Base-by-base conservation (phyloP, 2,797 vertebrate genomes). In the Trachops cirrhosus region DNA sequence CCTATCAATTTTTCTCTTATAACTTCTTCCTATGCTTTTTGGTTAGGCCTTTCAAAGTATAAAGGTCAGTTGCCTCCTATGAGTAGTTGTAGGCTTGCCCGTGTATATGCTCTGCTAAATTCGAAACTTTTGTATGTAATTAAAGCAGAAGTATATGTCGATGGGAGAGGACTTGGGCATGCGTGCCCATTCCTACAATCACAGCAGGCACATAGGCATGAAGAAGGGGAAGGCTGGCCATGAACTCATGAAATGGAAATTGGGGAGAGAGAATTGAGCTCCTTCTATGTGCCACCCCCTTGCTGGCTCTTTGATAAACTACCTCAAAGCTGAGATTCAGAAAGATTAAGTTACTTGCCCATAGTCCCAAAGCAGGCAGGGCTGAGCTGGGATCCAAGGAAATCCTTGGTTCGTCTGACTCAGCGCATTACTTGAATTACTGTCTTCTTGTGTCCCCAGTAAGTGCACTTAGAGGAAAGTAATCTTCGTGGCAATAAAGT, bases 41-140 rank as follows among this genome's bases (percentile, higher is more conserved):
- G 46, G 32, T 50, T 86, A 39, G n/a, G 6, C 32, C 14, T 93
- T 80, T 85, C 78, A 54, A 87, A 80, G 18, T 6, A 16, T 59
- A 80, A 94, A 91, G 34, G 59, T 54, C 74, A 83, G 5, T 79
- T 50, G 41, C n/a, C 22, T 24, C 50, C 37, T 84, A 7, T 77
- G 59, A 88, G 48, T 41, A 88, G 77, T 77, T 89, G 57, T 95
- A 41, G 59, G 70, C 74, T 80, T 93, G 54, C 74, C 39, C 34
- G 46, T 94, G 85, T 85, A 48, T 62, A 12, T 54, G 82, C 85
- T 95, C 32, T 64, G 18, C 48, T 85, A 50, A 80, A 80, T 90
- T 64, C 59, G 48, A 95, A 77, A 52, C 86, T 92, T 92, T 92
- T 93, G 21, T 52, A 37, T 73, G 48, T 80, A 89, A 84, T 80